phyloP scores from a whole-genome alignment of 1,140 invertebrate species.

The Apis mellifera region DNA sequence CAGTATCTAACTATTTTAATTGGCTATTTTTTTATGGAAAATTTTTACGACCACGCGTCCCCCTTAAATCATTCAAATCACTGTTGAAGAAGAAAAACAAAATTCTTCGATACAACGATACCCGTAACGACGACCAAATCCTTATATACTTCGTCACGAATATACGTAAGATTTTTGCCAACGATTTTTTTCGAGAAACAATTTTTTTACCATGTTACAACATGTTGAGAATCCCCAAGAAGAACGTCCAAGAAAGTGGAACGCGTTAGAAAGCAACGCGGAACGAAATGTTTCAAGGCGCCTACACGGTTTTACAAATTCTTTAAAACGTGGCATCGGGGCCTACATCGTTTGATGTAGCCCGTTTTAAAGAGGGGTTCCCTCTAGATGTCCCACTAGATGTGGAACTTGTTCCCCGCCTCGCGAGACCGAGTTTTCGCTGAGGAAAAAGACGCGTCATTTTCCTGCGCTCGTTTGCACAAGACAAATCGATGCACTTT shows the following conservation, averaged over 20 bases:
- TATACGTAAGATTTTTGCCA: no score
- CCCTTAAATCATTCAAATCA: no score
- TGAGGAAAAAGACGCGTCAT: not conserved
- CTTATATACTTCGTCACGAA: no score
- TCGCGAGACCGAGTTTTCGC: not conserved
- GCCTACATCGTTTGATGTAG: not conserved
- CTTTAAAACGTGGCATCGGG: constrained; percentile 10
- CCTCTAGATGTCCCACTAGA: not conserved
- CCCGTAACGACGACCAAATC: no score
- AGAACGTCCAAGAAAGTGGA: constrained; percentile 63
- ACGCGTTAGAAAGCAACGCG: constrained; percentile 57
- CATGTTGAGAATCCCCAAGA: constrained; percentile 32
- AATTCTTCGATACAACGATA: no score
- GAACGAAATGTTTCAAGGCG: constrained; percentile 44
- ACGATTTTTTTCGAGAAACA: not conserved
- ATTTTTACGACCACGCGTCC: no score
- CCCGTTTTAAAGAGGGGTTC: constrained; percentile 4
- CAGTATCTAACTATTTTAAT: no score
- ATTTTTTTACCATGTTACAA: constrained; percentile 30
- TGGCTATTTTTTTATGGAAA: no score
- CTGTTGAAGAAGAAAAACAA: no score
- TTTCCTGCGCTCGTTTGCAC: not conserved
- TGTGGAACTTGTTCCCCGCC: not conserved
- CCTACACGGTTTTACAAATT: constrained; percentile 37
- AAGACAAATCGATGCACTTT: not conserved